phyloP scores from a whole-genome alignment of 2,888 invertebrate genomes.

The Ochropacha duplaris region DNA sequence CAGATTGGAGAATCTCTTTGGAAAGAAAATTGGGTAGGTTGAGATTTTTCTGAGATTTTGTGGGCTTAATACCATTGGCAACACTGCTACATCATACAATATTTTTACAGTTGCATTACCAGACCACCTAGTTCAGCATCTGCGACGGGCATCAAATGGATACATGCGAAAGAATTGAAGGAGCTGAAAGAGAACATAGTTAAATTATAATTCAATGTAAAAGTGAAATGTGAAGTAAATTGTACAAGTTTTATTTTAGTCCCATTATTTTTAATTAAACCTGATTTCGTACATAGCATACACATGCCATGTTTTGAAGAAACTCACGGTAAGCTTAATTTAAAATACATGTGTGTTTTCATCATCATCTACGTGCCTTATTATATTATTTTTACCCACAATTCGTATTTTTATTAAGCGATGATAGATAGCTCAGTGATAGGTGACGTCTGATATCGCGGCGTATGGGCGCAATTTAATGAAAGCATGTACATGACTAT shows the following conservation, averaged over 20 bases:
- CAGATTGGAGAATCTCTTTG: constrained; percentile 84
- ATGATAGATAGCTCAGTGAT: too few species aligned
- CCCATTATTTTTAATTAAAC: neutral
- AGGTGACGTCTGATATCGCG: too few species aligned
- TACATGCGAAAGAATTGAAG: constrained; percentile 64
- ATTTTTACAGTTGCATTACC: constrained; percentile 49
- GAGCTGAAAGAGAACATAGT: constrained; percentile 51
- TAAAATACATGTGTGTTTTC: too few species aligned
- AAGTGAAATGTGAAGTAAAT: constrained; percentile 14
- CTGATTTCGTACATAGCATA: neutral
- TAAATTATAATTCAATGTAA: constrained; percentile 18
- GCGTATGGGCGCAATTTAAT: too few species aligned
- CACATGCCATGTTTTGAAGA: too few species aligned
- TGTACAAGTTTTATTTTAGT: neutral
- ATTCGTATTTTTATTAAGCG: too few species aligned
- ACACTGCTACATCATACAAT: neutral
- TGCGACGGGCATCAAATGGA: constrained; percentile 74
- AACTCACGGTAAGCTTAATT: too few species aligned
- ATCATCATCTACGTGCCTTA: too few species aligned
- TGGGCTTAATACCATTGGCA: too few species aligned
- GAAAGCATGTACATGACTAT: too few species aligned
- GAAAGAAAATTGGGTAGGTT: constrained; percentile 62
- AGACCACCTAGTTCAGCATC: constrained; percentile 69
- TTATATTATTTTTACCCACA: too few species aligned
- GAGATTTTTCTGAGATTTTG: neutral